Conservation (phyloP, 2,113 vertebrate species). For the Rhinopithecus roxellana region DNA sequence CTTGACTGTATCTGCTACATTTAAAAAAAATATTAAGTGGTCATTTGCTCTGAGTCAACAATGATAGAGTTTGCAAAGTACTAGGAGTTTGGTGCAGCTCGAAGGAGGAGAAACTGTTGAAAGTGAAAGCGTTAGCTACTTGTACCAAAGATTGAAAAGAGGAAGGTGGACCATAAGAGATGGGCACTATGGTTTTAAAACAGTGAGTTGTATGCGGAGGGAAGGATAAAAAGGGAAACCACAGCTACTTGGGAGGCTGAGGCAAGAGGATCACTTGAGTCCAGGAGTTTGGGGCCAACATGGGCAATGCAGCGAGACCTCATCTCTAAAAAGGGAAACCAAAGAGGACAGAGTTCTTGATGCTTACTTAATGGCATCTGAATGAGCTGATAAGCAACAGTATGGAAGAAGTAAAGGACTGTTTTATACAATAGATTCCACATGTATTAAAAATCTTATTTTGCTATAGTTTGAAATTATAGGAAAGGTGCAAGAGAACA, state of each 20-base stretch:
- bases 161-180: background rate
- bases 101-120: background rate
- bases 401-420: background rate
- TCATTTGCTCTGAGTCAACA: background rate
- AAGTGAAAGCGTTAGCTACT: background rate
- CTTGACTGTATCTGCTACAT: background rate
- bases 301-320: no score
- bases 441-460: background rate
- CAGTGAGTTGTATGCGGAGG: background rate
- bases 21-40: background rate
- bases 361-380: background rate
- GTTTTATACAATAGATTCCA: background rate
- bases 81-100: background rate
- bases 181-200: background rate
- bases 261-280: background rate
- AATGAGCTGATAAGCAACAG: background rate
- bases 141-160: background rate
- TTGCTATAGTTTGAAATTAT: background rate
- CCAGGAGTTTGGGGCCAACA: background rate
- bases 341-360: background rate
- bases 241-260: background rate
- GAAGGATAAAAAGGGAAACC: background rate
- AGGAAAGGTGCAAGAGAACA: background rate
- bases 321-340: background rate
- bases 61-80: background rate